Percentiles rank a stretch among this genome's conserved stretches.
phyloP scores from a whole-genome alignment of 2,797 vertebrate genomes.

The Hozukius guyotensis region DNA sequence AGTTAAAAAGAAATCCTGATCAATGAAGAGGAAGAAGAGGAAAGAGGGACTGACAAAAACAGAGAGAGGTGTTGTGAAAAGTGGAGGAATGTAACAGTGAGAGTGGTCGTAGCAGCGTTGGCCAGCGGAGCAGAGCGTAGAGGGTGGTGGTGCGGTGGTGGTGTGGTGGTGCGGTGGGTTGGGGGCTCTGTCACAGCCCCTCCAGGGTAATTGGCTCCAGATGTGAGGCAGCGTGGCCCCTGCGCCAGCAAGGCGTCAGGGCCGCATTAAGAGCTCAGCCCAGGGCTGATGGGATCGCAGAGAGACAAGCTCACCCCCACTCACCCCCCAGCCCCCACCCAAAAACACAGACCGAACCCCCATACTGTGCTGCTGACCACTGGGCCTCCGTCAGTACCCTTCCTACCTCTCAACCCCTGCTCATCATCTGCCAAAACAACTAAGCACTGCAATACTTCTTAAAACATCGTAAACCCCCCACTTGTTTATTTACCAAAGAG shows the following conservation, averaged over 20 bases:
- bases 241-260: conserved; percentile 88
- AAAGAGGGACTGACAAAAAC: conserved; percentile 19
- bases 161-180: conserved; percentile 26
- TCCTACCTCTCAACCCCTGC: background rate
- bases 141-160: conserved; percentile 42
- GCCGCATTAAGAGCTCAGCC: conserved; percentile 83
- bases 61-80: conserved; percentile 53
- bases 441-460: conserved; percentile 1
- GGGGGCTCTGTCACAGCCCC: conserved; percentile 90
- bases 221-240: conserved; percentile 87
- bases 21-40: background rate
- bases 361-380: conserved; percentile 59
- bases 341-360: conserved; percentile 48
- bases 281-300: conserved; percentile 70
- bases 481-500: conserved; percentile 41
- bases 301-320: conserved; percentile 54
- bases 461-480: background rate
- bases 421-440: conserved; percentile 49
- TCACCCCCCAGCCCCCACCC: conserved; percentile 3
- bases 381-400: conserved; percentile 18
- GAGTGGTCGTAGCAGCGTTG: conserved; percentile 55
- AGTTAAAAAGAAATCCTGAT: background rate
- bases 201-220: conserved; percentile 93
- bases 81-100: conserved; percentile 66
- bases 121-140: conserved; percentile 43